Conservation (phyloP, 2,113 vertebrate genomes). For the Menura novaehollandiae region DNA sequence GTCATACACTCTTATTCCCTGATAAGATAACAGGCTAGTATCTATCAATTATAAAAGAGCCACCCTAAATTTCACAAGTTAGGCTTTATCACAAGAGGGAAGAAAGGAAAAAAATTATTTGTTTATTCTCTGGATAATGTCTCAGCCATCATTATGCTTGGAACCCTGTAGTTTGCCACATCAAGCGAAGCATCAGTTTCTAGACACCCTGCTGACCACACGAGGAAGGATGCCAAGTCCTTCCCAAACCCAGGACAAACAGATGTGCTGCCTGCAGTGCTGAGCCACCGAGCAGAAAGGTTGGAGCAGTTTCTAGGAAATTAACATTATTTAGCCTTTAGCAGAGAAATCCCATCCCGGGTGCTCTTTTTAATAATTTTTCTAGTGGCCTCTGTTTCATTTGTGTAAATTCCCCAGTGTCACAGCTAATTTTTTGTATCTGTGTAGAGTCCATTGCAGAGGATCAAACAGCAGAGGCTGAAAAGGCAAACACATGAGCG, state of each 20-base stretch:
- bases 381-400: background rate
- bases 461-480: background rate
- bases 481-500: background rate
- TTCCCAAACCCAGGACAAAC: conserved; percentile 35
- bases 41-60: background rate
- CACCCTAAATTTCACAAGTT: background rate
- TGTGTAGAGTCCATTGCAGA: background rate
- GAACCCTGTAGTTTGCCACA: conserved; percentile 41
- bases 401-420: background rate
- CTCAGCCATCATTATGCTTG: conserved; percentile 28
- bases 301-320: conserved; percentile 48
- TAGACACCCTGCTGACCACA: conserved; percentile 49
- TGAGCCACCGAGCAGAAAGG: conserved; percentile 9
- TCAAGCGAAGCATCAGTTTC: conserved; percentile 50
- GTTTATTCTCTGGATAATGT: conserved; percentile 8
- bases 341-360: background rate
- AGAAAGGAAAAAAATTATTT: background rate
- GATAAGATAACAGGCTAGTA: background rate
- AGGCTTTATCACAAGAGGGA: background rate
- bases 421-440: background rate
- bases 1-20: background rate
- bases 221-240: conserved; percentile 44
- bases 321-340: conserved; percentile 52
- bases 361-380: background rate
- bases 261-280: conserved; percentile 62